Conservation (phyloP, 2,888 invertebrate genomes). For the Catocala nupta region DNA sequence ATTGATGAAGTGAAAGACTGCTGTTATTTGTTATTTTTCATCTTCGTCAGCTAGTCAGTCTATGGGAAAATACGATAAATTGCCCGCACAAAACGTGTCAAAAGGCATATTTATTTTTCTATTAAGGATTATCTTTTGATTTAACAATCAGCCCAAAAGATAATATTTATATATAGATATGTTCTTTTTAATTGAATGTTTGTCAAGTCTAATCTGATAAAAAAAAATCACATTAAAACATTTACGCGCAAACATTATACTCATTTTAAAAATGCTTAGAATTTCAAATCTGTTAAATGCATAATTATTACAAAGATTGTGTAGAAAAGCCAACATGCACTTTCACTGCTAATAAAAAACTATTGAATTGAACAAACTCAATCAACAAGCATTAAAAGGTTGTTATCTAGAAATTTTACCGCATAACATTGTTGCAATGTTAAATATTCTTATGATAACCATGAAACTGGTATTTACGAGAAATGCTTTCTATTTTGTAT, state of each 20-base stretch:
- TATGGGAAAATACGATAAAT: no score
- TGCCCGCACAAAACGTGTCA: no score
- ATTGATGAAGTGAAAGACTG: no score
- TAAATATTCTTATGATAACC: conserved; percentile 28
- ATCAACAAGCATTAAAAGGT: conserved; percentile 24
- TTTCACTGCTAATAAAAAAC: conserved; percentile 32
- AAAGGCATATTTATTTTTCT: no score
- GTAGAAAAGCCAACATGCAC: conserved; percentile 16
- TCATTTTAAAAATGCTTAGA: not conserved
- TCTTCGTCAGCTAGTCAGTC: no score
- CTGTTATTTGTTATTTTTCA: no score
- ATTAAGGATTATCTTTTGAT: no score
- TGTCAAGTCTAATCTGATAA: no score
- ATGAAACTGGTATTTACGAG: conserved; percentile 29
- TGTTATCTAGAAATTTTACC: conserved; percentile 24
- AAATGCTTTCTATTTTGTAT: conserved; percentile 37
- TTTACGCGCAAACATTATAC: not conserved
- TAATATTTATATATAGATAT: no score
- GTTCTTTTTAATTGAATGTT: no score
- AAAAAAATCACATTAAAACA: no score
- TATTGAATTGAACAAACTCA: conserved; percentile 15
- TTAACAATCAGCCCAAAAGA: no score
- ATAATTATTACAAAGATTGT: not conserved
- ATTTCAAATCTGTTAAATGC: not conserved
- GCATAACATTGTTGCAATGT: conserved; percentile 17